Conservation (phyloP, 2,113 vertebrate genomes). For the Nycticryphes semicollaris region DNA sequence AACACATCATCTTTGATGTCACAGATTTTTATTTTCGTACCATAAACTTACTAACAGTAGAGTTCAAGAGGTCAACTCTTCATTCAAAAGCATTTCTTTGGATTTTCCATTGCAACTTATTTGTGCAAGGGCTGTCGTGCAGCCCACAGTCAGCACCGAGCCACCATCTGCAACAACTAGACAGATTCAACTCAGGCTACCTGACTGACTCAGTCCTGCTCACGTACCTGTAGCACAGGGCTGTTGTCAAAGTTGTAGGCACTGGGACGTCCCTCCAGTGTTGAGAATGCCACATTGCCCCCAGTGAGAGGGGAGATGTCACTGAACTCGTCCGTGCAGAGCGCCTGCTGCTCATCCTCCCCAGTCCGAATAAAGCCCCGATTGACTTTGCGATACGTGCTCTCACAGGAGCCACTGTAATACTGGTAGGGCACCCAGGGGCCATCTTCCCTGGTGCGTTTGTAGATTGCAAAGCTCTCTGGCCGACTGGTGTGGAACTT, state of each 20-base stretch:
- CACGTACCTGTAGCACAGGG: constrained; percentile 89
- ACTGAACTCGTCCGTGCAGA: constrained; percentile 97
- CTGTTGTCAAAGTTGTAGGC: constrained; percentile 97
- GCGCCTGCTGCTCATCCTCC: constrained; percentile 91
- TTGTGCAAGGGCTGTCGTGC: not conserved
- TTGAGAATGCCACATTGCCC: constrained; percentile 96
- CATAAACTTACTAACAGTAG: not conserved
- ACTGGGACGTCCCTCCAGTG: constrained; percentile 91
- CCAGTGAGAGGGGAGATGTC: constrained; percentile 97
- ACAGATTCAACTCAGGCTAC: not conserved
- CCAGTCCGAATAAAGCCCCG: constrained; percentile 90
- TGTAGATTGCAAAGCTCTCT: constrained; percentile 96
- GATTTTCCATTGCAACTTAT: not conserved
- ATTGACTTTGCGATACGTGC: constrained; percentile 86
- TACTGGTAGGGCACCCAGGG: constrained; percentile 95
- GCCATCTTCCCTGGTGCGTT: constrained; percentile 83
- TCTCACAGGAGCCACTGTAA: constrained; percentile 96
- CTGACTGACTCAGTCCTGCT: accelerated
- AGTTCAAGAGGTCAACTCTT: not conserved
- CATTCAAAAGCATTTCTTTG: not conserved
- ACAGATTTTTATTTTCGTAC: accelerated
- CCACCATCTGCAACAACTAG: not conserved
- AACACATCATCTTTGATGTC: not conserved
- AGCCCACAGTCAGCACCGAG: accelerated
- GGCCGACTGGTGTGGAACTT: constrained; percentile 98